Evolutionary conservation across 1,140 invertebrate species (phyloP).

Genomic region (Leptinotarsa texana): DNA sequence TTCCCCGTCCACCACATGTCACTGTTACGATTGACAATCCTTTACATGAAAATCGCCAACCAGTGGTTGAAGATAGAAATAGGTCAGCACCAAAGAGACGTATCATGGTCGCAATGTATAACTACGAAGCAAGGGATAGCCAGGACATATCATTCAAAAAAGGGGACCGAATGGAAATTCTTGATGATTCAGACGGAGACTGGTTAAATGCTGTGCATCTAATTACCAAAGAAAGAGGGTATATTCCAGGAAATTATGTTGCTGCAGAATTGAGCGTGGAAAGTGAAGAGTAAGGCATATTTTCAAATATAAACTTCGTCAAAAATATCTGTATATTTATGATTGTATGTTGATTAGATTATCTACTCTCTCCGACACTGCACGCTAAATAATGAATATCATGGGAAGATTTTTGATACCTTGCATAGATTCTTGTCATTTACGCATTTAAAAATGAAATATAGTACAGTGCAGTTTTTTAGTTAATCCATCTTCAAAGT

Average conservation of each 20-base stretch:
- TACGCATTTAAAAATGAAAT: too few species aligned
- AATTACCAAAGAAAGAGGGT: slow-evolving; percentile 79
- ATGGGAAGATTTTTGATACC: too few species aligned
- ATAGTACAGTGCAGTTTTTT: too few species aligned
- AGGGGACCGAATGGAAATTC: slow-evolving; percentile 87
- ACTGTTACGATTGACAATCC: too few species aligned
- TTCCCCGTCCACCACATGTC: neutral
- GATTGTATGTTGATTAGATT: too few species aligned
- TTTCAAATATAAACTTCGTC: too few species aligned
- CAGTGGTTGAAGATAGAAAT: neutral
- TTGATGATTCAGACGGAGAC: slow-evolving; percentile 87
- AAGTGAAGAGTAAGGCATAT: slow-evolving; percentile 85
- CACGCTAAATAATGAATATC: too few species aligned
- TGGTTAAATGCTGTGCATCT: slow-evolving; percentile 94
- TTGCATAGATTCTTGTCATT: too few species aligned
- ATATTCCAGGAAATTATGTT: slow-evolving; percentile 93
- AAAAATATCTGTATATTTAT: too few species aligned
- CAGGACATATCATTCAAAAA: slow-evolving; percentile 91
- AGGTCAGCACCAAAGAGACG: slow-evolving; percentile 51
- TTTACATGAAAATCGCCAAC: neutral
- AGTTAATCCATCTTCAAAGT: too few species aligned
- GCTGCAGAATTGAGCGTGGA: slow-evolving; percentile 91
- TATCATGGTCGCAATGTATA: slow-evolving; percentile 88
- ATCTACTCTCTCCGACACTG: too few species aligned
- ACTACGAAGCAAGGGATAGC: slow-evolving; percentile 86